These are phyloP conservation scores for Pluvialis apricaria DNA, from an alignment of 2,113 vertebrate genomes.

Conservation along the genomic window DNA sequence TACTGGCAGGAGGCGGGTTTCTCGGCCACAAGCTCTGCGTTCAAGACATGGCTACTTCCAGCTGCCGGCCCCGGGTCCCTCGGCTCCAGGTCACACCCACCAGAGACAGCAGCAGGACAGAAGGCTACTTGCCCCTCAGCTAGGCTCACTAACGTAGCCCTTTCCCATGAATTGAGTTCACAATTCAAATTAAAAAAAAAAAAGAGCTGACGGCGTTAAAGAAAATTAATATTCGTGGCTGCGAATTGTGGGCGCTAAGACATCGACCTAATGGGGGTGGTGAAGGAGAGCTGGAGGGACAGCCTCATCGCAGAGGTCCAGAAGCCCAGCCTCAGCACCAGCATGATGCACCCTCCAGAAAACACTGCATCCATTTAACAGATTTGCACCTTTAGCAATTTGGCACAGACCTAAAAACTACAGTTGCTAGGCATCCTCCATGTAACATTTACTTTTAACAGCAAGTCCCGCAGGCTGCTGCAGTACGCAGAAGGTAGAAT, in stretches of 20 bases:
- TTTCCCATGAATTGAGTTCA: background rate
- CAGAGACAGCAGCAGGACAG: background rate
- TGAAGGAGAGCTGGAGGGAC: background rate
- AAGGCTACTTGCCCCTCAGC: background rate
- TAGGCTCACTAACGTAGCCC: background rate
- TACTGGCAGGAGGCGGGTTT: rapidly evolving
- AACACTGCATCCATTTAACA: background rate
- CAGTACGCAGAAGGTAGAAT: conserved; percentile 1
- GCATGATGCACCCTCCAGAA: background rate
- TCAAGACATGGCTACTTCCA: background rate
- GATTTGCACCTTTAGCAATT: conserved; percentile 32
- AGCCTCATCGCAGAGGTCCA: background rate
- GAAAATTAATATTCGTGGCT: background rate
- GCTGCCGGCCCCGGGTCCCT: background rate
- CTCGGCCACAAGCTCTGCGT: background rate
- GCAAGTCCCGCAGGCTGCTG: conserved; percentile 24
- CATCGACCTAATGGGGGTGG: rapidly evolving
- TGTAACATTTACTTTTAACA: conserved; percentile 17
- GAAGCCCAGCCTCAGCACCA: background rate
- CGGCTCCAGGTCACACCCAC: background rate
- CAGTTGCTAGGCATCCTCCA: conserved; percentile 59
- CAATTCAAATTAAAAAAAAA: background rate
- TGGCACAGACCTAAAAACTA: conserved; percentile 23
- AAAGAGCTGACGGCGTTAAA: no score
- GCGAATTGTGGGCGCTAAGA: rapidly evolving